Evolutionary conservation across 2,113 vertebrate species (phyloP).

Genomic region (Sapayoa aenigma): DNA sequence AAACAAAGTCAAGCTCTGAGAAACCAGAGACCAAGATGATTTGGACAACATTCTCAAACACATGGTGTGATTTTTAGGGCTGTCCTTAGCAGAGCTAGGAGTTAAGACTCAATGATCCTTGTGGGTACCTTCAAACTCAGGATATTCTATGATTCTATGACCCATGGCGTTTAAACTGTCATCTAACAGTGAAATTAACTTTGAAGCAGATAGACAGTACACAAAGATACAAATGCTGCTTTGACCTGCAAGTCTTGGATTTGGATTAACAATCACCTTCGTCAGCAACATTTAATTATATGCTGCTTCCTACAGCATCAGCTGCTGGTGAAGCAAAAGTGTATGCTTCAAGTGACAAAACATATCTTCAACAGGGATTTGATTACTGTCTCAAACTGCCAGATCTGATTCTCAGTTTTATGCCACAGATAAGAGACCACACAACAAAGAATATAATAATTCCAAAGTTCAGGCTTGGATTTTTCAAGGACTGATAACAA

Average conservation of each 20-base stretch:
- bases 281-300: conserved; percentile 6
- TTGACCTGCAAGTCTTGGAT: neutral
- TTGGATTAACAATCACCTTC: neutral
- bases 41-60: neutral
- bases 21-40: neutral
- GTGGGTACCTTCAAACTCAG: neutral
- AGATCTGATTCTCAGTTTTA: conserved; percentile 11
- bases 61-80: neutral
- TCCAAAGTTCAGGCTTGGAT: neutral
- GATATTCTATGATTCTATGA: neutral
- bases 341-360: conserved; percentile 29
- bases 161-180: neutral
- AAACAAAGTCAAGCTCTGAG: neutral
- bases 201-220: neutral
- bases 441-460: conserved; percentile 16
- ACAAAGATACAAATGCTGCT: neutral
- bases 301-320: neutral
- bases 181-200: neutral
- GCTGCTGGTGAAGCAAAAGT: neutral
- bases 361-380: neutral
- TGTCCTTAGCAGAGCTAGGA: neutral
- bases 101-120: neutral
- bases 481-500: neutral
- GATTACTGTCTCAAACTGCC: neutral
- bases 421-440: neutral